phyloP scores from a whole-genome alignment of 92 coral and sea anemone species.

The Zoanthus sansibaricus region DNA sequence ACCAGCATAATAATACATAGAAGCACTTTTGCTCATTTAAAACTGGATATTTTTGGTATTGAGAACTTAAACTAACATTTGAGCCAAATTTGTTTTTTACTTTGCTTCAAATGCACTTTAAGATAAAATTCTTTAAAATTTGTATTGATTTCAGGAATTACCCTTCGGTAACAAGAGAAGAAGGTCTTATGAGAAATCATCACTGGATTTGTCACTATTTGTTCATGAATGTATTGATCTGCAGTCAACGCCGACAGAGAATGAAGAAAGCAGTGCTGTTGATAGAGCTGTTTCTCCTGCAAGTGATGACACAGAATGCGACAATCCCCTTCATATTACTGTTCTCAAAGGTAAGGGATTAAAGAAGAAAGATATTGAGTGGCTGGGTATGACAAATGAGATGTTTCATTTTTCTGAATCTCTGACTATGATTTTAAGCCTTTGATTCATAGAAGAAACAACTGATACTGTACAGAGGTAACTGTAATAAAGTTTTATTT shows the following conservation, averaged over 20 bases:
- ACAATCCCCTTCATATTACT: not conserved
- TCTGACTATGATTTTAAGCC: no score
- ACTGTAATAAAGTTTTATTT: no score
- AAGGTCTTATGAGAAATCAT: constrained; percentile 36
- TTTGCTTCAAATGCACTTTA: no score
- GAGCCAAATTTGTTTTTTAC: no score
- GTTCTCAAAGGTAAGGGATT: constrained; percentile 21
- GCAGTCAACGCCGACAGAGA: constrained; percentile 65
- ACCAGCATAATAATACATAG: no score
- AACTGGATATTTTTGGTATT: no score
- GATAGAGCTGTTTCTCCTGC: constrained; percentile 58
- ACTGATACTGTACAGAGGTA: no score
- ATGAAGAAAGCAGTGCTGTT: constrained; percentile 55
- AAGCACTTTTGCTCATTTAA: no score
- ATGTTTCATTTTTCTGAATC: no score
- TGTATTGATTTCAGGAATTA: not conserved
- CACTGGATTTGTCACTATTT: constrained; percentile 72
- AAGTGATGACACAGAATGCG: constrained; percentile 65
- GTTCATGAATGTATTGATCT: constrained; percentile 96
- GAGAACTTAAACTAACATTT: no score
- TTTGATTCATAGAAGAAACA: no score
- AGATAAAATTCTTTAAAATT: not conserved
- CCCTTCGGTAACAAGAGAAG: constrained; percentile 35
- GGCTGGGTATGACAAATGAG: no score
- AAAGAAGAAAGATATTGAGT: not conserved